These are phyloP conservation scores for Macrosteles quadrilineatus DNA, from an alignment of 1,140 invertebrate species.

Conservation along the genomic window DNA sequence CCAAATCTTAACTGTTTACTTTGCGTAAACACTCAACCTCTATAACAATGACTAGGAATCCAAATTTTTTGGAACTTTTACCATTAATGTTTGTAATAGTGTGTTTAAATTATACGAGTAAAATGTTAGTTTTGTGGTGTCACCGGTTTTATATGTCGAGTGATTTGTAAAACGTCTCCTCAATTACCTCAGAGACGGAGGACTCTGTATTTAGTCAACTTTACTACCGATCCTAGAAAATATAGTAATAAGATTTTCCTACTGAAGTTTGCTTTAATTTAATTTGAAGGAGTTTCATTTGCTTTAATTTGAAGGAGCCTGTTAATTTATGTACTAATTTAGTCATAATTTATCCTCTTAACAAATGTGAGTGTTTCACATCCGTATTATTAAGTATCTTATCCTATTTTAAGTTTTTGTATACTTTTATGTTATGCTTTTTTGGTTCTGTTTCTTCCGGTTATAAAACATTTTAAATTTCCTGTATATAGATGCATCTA, in stretches of 20 bases:
- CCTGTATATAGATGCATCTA: not conserved
- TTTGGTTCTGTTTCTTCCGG: not conserved
- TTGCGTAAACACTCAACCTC: too few relatives aligned
- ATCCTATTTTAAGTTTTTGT: slow-evolving; percentile 10
- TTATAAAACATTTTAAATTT: not conserved
- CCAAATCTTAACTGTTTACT: too few relatives aligned
- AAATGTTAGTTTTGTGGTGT: too few relatives aligned
- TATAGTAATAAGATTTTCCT: not conserved
- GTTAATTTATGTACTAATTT: slow-evolving; percentile 21
- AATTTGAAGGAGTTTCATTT: too few relatives aligned
- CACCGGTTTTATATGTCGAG: too few relatives aligned
- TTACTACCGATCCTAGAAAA: slow-evolving; percentile 20
- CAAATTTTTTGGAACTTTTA: too few relatives aligned
- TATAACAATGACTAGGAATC: too few relatives aligned
- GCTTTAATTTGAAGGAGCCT: too few relatives aligned
- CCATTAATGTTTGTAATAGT: too few relatives aligned
- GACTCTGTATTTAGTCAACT: not conserved
- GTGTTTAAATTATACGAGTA: too few relatives aligned
- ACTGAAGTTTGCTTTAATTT: slow-evolving; percentile 12
- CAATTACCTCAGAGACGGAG: not conserved
- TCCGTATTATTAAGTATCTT: not conserved
- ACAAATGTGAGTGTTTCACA: not conserved
- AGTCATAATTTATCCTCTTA: slow-evolving; percentile 11
- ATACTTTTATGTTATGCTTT: slow-evolving; percentile 19
- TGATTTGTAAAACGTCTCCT: too few relatives aligned